Percentiles rank a stretch among this genome's conserved stretches.
These are phyloP conservation scores for Phrynosoma blainvillii DNA, from an alignment of 2,113 vertebrate species.

Conservation along the genomic window DNA sequence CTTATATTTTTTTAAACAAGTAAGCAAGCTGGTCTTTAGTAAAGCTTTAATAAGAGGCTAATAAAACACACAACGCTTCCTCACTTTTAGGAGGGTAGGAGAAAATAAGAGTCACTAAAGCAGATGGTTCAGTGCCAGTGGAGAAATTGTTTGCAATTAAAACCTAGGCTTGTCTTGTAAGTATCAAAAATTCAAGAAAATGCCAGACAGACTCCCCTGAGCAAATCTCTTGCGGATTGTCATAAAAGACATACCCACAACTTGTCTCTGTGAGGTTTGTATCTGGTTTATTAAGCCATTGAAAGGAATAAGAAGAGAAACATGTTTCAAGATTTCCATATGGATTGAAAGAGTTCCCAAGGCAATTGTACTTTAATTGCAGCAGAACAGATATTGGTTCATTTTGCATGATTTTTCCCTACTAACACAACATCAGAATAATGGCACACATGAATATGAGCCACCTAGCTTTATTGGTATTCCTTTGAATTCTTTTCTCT, in stretches of 20 bases:
- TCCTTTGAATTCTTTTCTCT: background rate
- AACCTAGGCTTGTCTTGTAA: background rate
- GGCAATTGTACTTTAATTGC: background rate
- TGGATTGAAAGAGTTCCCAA: background rate
- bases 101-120: constrained; percentile 8
- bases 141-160: constrained; percentile 16
- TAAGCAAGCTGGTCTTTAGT: constrained; percentile 42
- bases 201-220: background rate
- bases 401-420: background rate
- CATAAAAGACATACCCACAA: constrained; percentile 16
- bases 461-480: background rate
- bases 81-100: constrained; percentile 14
- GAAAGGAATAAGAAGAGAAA: background rate
- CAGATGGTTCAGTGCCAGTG: background rate
- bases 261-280: background rate
- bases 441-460: background rate
- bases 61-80: background rate
- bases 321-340: background rate
- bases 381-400: background rate
- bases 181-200: constrained; percentile 33
- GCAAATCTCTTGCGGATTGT: background rate
- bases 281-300: constrained; percentile 3
- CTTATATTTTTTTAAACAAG: constrained; percentile 44
- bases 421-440: background rate
- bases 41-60: constrained; percentile 21